phyloP scores from a whole-genome alignment of 2,888 invertebrate species.

The Lasioglossum oenotherae region DNA sequence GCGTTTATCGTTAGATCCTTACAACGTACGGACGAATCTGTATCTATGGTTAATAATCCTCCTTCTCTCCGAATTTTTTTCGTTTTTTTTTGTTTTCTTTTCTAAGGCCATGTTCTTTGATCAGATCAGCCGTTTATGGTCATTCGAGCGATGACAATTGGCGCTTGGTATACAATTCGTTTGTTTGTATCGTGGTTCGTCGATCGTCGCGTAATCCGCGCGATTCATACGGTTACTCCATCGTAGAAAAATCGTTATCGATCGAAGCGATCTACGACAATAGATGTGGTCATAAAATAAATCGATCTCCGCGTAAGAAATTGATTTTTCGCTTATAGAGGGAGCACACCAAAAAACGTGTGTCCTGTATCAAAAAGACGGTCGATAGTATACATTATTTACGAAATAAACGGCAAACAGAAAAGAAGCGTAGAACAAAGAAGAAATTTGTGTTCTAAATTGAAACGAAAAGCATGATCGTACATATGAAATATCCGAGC shows the following conservation, averaged over 20 bases:
- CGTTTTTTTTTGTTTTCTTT: constrained; percentile 17
- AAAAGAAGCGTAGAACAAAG: constrained; percentile 1
- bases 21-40: constrained; percentile 71
- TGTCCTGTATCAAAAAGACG: constrained; percentile 2
- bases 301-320: constrained; percentile 32
- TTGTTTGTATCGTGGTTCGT: neutral
- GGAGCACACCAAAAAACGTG: constrained; percentile 19
- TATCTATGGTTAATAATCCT: constrained; percentile 45
- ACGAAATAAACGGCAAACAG: neutral
- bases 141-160: constrained; percentile 24
- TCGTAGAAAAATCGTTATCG: constrained; percentile 30
- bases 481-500: constrained; percentile 3
- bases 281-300: constrained; percentile 24
- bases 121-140: constrained; percentile 6
- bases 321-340: constrained; percentile 10
- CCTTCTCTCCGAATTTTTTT: neutral
- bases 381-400: constrained; percentile 2
- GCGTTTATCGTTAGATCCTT: constrained; percentile 66
- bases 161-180: constrained; percentile 23
- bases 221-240: neutral
- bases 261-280: constrained; percentile 26
- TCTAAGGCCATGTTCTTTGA: constrained; percentile 34
- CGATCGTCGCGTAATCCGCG: neutral
- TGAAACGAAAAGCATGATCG: constrained; percentile 31
- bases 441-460: constrained; percentile 5